A percentile compares a stretch with the other conserved stretches of the same genome.
Conservation (phyloP, 2,888 invertebrate genomes). For the Drosophila paranaensis region DNA sequence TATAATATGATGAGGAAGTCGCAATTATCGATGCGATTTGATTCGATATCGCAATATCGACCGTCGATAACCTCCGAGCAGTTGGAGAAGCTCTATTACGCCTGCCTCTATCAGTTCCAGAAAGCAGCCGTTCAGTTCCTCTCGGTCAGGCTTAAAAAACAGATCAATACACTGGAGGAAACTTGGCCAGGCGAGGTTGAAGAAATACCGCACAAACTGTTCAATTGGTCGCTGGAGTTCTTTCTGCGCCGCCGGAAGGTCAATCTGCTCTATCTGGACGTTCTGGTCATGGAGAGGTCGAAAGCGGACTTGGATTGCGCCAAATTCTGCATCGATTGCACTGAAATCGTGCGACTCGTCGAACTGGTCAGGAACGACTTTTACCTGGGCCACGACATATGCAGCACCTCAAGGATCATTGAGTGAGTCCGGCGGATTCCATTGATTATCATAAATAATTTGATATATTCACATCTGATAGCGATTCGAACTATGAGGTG, state of each 20-base stretch:
- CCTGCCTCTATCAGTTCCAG: constrained; percentile 22
- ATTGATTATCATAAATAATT: no score
- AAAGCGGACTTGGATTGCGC: constrained; percentile 43
- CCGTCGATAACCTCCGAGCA: constrained; percentile 8
- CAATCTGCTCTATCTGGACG: constrained; percentile 54
- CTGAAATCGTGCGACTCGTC: constrained; percentile 36
- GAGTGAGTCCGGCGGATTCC: background rate
- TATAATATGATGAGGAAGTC: background rate
- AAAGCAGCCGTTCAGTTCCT: constrained; percentile 53
- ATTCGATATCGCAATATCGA: background rate
- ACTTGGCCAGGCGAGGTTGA: constrained; percentile 45
- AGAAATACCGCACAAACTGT: constrained; percentile 42
- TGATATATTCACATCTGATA: background rate
- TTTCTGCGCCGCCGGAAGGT: constrained; percentile 32
- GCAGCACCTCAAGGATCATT: constrained; percentile 18
- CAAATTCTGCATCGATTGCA: constrained; percentile 56
- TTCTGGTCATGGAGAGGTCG: constrained; percentile 38
- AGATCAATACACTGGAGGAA: constrained; percentile 26
- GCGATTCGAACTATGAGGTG: constrained; percentile 31
- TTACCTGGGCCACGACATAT: constrained; percentile 21
- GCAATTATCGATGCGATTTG: accelerated
- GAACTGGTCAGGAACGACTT: constrained; percentile 38
- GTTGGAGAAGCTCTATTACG: background rate
- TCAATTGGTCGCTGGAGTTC: constrained; percentile 53
- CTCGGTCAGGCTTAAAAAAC: constrained; percentile 28